phyloP scores from a whole-genome alignment of 2,888 invertebrate genomes.

The Argyresthia albistria region DNA sequence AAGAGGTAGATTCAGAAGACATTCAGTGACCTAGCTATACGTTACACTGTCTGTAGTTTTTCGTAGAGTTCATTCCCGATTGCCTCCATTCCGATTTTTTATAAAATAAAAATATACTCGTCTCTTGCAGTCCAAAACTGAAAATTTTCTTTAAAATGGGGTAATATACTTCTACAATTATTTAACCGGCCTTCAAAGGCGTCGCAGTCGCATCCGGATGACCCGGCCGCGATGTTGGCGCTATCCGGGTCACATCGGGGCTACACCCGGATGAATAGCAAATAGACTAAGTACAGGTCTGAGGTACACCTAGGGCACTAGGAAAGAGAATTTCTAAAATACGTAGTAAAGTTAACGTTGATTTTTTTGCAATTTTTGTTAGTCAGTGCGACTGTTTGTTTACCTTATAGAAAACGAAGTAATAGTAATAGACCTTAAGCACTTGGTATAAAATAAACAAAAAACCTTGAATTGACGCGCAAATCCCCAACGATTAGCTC shows the following conservation, averaged over 20 bases:
- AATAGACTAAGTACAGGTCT: background rate
- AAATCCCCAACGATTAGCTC: background rate
- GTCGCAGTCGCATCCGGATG: conserved; percentile 35
- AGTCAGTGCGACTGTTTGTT: background rate
- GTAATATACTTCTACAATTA: conserved; percentile 17
- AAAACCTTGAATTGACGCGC: background rate
- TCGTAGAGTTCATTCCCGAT: no score
- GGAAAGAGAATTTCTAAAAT: no score
- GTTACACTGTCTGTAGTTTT: background rate
- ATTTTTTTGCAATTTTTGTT: no score
- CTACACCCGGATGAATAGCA: conserved; percentile 6
- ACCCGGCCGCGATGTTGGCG: conserved; percentile 67
- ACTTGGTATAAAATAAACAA: background rate
- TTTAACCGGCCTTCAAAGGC: conserved; percentile 42
- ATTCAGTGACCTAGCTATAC: no score
- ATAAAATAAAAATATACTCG: background rate
- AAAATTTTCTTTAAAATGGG: no score
- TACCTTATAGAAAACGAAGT: background rate
- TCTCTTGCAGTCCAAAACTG: no score
- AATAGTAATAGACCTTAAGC: background rate
- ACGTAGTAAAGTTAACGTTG: no score
- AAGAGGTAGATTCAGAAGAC: no score
- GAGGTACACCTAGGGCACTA: no score
- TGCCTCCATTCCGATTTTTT: no score
- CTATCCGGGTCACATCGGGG: conserved; percentile 59